Evolutionary conservation across 2,797 vertebrate genomes (phyloP), one percentile per base, ranked within the genome.

Genomic region (Apodemus agrarius): DNA sequence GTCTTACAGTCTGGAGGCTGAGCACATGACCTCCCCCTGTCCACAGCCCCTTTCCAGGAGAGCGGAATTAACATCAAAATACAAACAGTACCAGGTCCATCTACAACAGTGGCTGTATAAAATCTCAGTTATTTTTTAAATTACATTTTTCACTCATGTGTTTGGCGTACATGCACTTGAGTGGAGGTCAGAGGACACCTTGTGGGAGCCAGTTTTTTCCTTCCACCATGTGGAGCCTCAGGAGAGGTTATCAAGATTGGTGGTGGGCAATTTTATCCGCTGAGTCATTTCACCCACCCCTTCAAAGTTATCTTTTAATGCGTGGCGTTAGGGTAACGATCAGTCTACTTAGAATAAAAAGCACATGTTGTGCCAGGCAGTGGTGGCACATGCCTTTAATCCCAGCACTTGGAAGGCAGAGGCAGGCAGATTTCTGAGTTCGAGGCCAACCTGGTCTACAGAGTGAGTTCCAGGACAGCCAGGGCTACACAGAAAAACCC

Each of bases 301-400:
- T 84, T 76, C 19, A 46, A 76, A 91, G 43, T 61, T 95, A 85
- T 61, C 17, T 94, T 92, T 83, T 16, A 81, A 14, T 83, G 49
- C 65, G n/a, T 34, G 11, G 46, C 17, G 10, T 75, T 46, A 93
- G 69, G 12, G 34, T 92, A 83, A 78, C 17, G 74, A 81, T 83
- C 31, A 1, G 34, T 63, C 43, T 96, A 52, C 93, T 75, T 31
- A 90, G 93, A 95, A 89, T 59, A 83, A 85, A 22, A 40, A 86
- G 82, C 43, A 4, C 46, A 84, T 79, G 7, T 4, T 46, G 46
- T n/a, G n/a, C n/a, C n/a, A 4, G 46, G 46, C 46, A 7, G 46
- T 46, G 46, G 46, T 46, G 46, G 46, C 46, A 7, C 46, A 46
- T n/a, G n/a, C n/a, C n/a, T n/a, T n/a, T n/a, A n/a, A n/a, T n/a